These are phyloP conservation scores for Paralvinella palmiformis DNA, from an alignment of 1,140 invertebrate genomes.

Conservation along the genomic window DNA sequence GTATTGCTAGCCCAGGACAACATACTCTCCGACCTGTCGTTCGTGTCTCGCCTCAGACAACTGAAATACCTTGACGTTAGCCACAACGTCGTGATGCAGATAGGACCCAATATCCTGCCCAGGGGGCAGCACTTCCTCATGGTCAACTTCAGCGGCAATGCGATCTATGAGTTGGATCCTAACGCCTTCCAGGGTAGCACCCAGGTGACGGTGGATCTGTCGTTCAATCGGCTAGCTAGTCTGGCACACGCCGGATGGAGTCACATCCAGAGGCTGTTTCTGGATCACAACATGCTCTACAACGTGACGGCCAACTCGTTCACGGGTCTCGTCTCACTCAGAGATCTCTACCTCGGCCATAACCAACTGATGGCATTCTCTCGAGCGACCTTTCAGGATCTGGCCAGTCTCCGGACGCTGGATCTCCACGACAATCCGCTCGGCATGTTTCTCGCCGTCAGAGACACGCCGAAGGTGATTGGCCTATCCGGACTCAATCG, in stretches of 20 bases:
- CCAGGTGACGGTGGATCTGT: constrained; percentile 34
- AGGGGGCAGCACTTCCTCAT: constrained; percentile 19
- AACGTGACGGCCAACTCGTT: constrained; percentile 24
- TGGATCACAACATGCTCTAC: constrained; percentile 7
- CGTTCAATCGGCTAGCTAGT: constrained; percentile 28
- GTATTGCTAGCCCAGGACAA: background rate
- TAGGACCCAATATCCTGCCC: constrained; percentile 28
- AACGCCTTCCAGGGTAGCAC: constrained; percentile 29
- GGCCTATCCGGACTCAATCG: constrained; percentile 20
- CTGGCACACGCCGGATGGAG: constrained; percentile 29
- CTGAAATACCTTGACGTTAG: constrained; percentile 28
- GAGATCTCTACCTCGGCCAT: background rate
- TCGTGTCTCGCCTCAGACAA: constrained; percentile 22
- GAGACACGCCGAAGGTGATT: background rate
- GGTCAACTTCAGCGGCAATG: constrained; percentile 35
- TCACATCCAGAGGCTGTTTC: constrained; percentile 22
- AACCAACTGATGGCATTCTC: constrained; percentile 6
- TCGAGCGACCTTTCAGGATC: constrained; percentile 21
- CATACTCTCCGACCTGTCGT: background rate
- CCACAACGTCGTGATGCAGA: constrained; percentile 26
- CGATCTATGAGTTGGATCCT: constrained; percentile 24
- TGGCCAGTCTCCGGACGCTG: constrained; percentile 23
- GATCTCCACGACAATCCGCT: constrained; percentile 34
- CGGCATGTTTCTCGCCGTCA: constrained; percentile 18
- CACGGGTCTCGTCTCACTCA: constrained; percentile 22